These are phyloP conservation scores for Stenodema calcarata DNA, from an alignment of 2,888 invertebrate species.

Conservation along the genomic window DNA sequence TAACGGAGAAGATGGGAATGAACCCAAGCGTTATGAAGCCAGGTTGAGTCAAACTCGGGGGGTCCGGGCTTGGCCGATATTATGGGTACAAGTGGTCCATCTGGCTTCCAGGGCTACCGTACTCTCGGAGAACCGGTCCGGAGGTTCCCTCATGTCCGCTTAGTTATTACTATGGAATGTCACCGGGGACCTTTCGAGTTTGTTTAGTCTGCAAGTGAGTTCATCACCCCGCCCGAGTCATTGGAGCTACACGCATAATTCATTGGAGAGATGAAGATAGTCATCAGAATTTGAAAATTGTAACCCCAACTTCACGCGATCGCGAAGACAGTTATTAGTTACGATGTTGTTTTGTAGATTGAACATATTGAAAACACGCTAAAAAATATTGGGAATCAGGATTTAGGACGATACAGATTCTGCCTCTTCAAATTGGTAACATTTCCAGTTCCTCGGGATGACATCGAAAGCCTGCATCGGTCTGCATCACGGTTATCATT, in stretches of 20 bases:
- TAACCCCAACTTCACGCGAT: too few relatives aligned
- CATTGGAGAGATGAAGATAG: too few relatives aligned
- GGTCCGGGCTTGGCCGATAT: neutral
- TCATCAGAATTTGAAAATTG: too few relatives aligned
- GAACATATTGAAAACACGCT: too few relatives aligned
- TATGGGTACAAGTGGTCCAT: neutral
- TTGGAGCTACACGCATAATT: neutral
- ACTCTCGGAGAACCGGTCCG: conserved; percentile 7
- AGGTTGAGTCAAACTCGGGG: neutral
- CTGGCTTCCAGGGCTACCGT: neutral
- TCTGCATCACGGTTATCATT: too few relatives aligned
- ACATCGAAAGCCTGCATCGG: too few relatives aligned
- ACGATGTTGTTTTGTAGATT: too few relatives aligned
- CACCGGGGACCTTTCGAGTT: conserved; percentile 12
- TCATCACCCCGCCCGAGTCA: neutral
- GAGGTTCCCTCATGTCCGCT: neutral
- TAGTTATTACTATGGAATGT: conserved; percentile 40
- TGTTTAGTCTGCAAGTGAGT: conserved; percentile 25
- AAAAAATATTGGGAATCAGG: too few relatives aligned
- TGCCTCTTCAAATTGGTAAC: too few relatives aligned
- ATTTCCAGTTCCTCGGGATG: too few relatives aligned
- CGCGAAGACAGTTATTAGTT: too few relatives aligned
- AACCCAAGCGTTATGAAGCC: neutral
- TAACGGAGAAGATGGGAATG: neutral
- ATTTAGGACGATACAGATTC: too few relatives aligned